Percentiles rank a stretch among this genome's conserved stretches.
Evolutionary conservation across 2,113 vertebrate genomes (phyloP).

Genomic region (Toxostoma redivivum): DNA sequence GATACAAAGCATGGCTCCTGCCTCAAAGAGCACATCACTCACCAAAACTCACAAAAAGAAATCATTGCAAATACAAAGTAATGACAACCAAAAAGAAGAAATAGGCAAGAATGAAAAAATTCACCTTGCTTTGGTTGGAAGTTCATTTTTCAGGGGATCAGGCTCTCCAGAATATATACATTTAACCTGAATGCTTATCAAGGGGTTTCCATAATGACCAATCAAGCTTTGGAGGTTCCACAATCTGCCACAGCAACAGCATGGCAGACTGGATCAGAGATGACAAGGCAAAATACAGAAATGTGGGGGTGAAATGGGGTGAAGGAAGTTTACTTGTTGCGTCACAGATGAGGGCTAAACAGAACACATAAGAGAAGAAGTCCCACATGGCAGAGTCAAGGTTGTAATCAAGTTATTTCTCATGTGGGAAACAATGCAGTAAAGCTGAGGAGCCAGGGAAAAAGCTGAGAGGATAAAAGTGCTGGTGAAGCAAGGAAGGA

Average conservation of each 20-base stretch:
- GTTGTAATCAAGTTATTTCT: neutral
- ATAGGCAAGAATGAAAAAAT: neutral
- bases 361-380: neutral
- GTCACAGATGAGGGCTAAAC: neutral
- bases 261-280: neutral
- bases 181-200: neutral
- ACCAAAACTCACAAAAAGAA: neutral
- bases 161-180: neutral
- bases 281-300: neutral
- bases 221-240: neutral
- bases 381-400: neutral
- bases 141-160: neutral
- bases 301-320: accelerated
- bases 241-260: neutral
- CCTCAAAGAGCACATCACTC: neutral
- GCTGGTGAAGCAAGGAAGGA: neutral
- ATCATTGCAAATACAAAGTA: neutral
- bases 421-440: neutral
- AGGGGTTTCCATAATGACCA: neutral
- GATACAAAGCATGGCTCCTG: neutral
- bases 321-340: neutral
- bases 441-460: neutral
- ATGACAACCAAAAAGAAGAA: neutral
- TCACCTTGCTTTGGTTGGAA: neutral
- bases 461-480: neutral